A percentile compares a stretch with the other conserved stretches of the same genome.
Conservation (phyloP, 1,140 invertebrate species). For the Dryas iulia region DNA sequence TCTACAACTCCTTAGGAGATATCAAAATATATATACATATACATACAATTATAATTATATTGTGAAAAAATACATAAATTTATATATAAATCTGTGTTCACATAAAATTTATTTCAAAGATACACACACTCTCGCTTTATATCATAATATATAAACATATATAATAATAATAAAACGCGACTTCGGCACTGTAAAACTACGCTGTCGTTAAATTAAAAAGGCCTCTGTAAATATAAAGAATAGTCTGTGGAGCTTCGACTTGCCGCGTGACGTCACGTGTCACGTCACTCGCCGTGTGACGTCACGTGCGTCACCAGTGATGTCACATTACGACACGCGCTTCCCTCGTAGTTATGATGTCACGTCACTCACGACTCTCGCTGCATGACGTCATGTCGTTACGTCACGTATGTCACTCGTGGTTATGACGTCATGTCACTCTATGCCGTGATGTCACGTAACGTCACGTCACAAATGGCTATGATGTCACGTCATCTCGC, state of each 20-base stretch:
- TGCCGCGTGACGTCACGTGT: conserved; percentile 4
- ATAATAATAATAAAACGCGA: too few relatives aligned
- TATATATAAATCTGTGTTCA: conserved; percentile 1
- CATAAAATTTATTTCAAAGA: conserved; percentile 3
- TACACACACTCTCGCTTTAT: not conserved
- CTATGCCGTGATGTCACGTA: too few relatives aligned
- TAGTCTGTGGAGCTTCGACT: conserved; percentile 30
- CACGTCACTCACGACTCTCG: too few relatives aligned
- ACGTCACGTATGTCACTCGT: too few relatives aligned
- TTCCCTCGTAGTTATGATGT: conserved; percentile 12
- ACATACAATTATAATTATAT: not conserved
- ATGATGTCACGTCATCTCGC: too few relatives aligned
- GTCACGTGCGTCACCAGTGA: conserved; percentile 6
- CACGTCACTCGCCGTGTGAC: not conserved
- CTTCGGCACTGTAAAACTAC: conserved; percentile 25
- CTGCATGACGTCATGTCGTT: too few relatives aligned
- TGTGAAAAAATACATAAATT: conserved; percentile 3
- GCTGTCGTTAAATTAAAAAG: conserved; percentile 38
- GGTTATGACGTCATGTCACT: too few relatives aligned
- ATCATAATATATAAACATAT: too few relatives aligned
- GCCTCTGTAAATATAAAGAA: conserved; percentile 47
- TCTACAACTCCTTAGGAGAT: not conserved
- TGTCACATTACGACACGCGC: not conserved
- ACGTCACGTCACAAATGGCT: conserved; percentile 8
- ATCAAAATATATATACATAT: not conserved